phyloP scores from a whole-genome alignment of 2,113 vertebrate genomes.

The Hymenochirus boettgeri region DNA sequence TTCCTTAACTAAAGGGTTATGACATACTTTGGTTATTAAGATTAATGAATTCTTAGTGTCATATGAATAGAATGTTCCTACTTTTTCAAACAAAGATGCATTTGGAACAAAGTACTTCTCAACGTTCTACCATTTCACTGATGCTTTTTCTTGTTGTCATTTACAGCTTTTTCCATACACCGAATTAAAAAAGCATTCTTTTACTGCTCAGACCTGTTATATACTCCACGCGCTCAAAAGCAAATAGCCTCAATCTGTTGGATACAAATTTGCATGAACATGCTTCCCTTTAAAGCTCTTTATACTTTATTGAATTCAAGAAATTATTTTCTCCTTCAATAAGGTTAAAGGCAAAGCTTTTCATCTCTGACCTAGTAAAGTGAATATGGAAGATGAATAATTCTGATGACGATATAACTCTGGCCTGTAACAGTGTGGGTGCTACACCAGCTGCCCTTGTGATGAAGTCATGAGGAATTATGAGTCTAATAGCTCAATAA shows the following conservation, averaged over 20 bases:
- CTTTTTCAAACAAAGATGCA: too few species aligned
- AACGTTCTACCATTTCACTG: too few species aligned
- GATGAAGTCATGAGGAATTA: conserved; percentile 59
- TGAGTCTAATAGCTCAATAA: conserved; percentile 63
- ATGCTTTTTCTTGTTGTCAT: too few species aligned
- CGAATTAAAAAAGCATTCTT: too few species aligned
- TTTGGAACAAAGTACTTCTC: too few species aligned
- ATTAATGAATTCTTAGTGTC: too few species aligned
- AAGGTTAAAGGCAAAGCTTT: conserved; percentile 26
- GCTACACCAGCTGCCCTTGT: conserved; percentile 52
- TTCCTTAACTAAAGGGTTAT: too few species aligned
- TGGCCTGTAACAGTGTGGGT: conserved; percentile 2
- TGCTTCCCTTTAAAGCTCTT: conserved; percentile 20
- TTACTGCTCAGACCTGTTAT: background rate
- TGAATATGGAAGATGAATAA: conserved; percentile 27
- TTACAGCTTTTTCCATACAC: too few species aligned
- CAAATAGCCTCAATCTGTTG: conserved; percentile 13
- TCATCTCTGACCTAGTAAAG: conserved; percentile 22
- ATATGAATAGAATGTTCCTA: too few species aligned
- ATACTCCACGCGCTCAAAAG: background rate
- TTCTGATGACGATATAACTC: conserved; percentile 9
- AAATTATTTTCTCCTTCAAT: conserved; percentile 29
- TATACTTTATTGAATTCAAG: conserved; percentile 23
- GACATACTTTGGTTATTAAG: too few species aligned
- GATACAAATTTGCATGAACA: conserved; percentile 18